Base-by-base conservation (phyloP, 2,888 invertebrate species). In the Ophion slaviceki region DNA sequence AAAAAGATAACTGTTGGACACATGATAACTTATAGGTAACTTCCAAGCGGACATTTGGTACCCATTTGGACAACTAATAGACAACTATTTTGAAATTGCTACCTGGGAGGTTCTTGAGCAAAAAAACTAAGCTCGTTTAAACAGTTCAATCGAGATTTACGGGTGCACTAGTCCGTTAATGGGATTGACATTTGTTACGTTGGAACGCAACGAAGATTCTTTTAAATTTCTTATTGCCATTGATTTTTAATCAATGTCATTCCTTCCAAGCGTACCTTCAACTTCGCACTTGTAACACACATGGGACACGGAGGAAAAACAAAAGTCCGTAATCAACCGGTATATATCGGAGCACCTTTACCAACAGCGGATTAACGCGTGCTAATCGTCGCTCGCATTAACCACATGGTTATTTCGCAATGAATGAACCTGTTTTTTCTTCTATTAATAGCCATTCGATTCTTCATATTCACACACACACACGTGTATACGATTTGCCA, bases 301-400 rank as follows among this genome's bases (percentile, higher is more conserved):
- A 2, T 17, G 28, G 10, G 8, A 71, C 1, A 2, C 32, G 11
- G 14, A n/a, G 32, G 17, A 53, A 53, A 10, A 17, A n/a, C 17
- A 32, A 17, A 53, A 28, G 8, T n/a, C 53, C 45, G 3, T 20
- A 11, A 72, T 59, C 20, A 4, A 59, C 24, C 71, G 71, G 57
- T 59, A 72, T 32, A 57, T 36, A 36, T 32, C 36, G 10, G 57
- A 72, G 32, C 71, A 36, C 17, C 32, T 59, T 72, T 72, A 72
- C 57, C 71, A 59, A 72, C 71, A 59, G 36, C n/a, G 57, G 20
- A 59, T 72, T 53, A 53, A n/a, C 71, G 36, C 71, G 20, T 72
- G 57, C n/a, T 59, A 32, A 32, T 59, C 59, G 5, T 5, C 11
- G 11, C 57, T 20, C 2, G 32, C 59, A 57, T 36, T 72, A 36